Evolutionary conservation across 2,797 vertebrate genomes (phyloP).

Genomic region (Syndactyla subalaris): DNA sequence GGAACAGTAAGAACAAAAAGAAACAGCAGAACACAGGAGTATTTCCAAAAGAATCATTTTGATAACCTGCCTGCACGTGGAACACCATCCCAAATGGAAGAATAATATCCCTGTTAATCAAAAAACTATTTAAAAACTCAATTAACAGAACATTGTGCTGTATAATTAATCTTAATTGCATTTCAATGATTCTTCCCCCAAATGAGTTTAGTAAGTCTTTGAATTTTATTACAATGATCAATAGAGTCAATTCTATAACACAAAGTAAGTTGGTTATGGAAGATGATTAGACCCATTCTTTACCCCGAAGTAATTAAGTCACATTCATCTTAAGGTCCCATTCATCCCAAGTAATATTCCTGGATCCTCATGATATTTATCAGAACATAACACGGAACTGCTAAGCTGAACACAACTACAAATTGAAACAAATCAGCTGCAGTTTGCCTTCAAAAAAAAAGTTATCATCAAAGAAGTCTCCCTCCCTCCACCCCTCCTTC

Average conservation of each 20-base stretch:
- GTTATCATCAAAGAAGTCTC: neutral
- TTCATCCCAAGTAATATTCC: slow-evolving; percentile 55
- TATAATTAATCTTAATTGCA: slow-evolving; percentile 83
- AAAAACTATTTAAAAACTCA: slow-evolving; percentile 84
- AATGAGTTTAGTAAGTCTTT: slow-evolving; percentile 71
- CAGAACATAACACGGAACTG: neutral
- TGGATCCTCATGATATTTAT: slow-evolving; percentile 23
- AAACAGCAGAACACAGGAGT: slow-evolving; percentile 29
- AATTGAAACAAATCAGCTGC: slow-evolving; percentile 22
- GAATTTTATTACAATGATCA: slow-evolving; percentile 79
- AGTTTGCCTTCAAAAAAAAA: neutral
- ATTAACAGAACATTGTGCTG: slow-evolving; percentile 80
- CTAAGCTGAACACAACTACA: neutral
- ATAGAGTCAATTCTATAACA: slow-evolving; percentile 74
- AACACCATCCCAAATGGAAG: slow-evolving; percentile 71
- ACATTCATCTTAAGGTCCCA: slow-evolving; percentile 63
- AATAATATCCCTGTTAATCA: slow-evolving; percentile 80
- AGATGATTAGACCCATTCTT: slow-evolving; percentile 66
- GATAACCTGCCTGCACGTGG: slow-evolving; percentile 62
- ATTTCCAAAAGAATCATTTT: slow-evolving; percentile 65
- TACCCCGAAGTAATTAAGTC: slow-evolving; percentile 73
- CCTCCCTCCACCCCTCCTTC: too few relatives aligned
- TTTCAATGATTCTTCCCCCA: slow-evolving; percentile 66
- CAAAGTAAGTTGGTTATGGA: slow-evolving; percentile 68
- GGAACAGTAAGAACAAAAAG: slow-evolving; percentile 22